Evolutionary conservation across 2,888 invertebrate species (phyloP).

Genomic region (Andrena haemorrhoa): DNA sequence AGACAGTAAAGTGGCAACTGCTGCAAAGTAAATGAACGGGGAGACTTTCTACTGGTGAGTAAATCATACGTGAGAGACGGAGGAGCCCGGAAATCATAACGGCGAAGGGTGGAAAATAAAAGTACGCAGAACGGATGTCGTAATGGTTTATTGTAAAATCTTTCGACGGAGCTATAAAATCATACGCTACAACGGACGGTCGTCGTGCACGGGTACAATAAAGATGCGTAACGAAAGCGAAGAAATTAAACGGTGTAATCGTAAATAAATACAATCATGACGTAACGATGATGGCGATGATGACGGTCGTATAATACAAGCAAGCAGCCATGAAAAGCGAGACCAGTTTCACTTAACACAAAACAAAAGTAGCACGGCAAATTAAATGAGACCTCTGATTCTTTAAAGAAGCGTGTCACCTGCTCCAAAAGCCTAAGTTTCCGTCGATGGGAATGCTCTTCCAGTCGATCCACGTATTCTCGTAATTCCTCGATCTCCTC

Average conservation of each 20-base stretch:
- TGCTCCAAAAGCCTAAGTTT: slow-evolving; percentile 96
- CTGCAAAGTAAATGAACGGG: slow-evolving; percentile 25
- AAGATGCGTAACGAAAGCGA: slow-evolving; percentile 24
- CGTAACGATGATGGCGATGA: background rate
- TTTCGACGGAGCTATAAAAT: slow-evolving; percentile 34
- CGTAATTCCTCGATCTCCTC: slow-evolving; percentile 97
- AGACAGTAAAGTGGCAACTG: background rate
- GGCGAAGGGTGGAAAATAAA: slow-evolving; percentile 48
- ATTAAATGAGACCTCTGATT: slow-evolving; percentile 21
- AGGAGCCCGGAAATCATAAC: slow-evolving; percentile 18
- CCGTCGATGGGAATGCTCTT: slow-evolving; percentile 95
- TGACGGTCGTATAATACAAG: slow-evolving; percentile 22
- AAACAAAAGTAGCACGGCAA: slow-evolving; percentile 32
- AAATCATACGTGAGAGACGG: slow-evolving; percentile 11
- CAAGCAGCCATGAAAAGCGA: slow-evolving; percentile 45
- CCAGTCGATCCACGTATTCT: slow-evolving; percentile 96
- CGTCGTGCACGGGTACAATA: slow-evolving; percentile 36
- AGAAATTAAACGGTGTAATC: slow-evolving; percentile 18
- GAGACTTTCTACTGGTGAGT: background rate
- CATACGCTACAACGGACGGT: slow-evolving; percentile 31
- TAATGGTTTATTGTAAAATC: slow-evolving; percentile 49
- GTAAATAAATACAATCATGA: slow-evolving; percentile 24
- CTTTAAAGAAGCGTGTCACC: slow-evolving; percentile 86
- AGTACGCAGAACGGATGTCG: slow-evolving; percentile 38
- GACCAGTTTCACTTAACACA: background rate